Conservation (phyloP, 2,797 vertebrate genomes). For the Ispidina picta region DNA sequence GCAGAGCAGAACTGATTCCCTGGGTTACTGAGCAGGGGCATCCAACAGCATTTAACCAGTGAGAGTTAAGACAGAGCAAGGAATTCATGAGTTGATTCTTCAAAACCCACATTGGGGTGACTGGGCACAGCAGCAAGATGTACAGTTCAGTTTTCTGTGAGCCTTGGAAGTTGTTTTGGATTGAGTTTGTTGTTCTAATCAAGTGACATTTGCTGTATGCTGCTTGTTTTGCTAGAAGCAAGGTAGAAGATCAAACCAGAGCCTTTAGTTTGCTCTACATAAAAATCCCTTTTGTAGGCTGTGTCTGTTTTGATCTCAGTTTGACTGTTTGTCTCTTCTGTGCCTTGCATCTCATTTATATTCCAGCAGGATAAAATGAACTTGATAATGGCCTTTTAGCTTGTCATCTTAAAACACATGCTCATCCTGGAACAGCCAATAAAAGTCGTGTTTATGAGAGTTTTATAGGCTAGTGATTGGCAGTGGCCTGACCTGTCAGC, state of each 20-base stretch:
- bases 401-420: conserved; percentile 43
- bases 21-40: not conserved
- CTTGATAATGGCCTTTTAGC: conserved; percentile 53
- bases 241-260: not conserved
- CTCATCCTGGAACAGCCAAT: not conserved
- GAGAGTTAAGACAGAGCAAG: not conserved
- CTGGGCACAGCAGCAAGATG: not conserved
- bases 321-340: conserved; percentile 48
- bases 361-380: conserved; percentile 42
- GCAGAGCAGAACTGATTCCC: not conserved
- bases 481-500: not conserved
- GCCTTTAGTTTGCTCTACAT: not conserved
- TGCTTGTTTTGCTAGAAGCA: not conserved
- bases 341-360: conserved; percentile 40
- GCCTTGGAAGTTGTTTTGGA: not conserved
- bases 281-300: conserved; percentile 6
- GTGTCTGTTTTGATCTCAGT: not conserved
- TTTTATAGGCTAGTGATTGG: not conserved
- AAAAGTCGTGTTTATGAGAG: not conserved
- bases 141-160: rapidly evolving
- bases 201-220: not conserved
- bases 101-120: not conserved
- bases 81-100: not conserved
- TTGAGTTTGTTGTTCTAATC: not conserved
- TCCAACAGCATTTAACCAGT: not conserved